Evolutionary conservation across 2,113 vertebrate genomes (phyloP), one percentile per base, ranked within the genome.

Genomic region (Scartelaos histophorus): DNA sequence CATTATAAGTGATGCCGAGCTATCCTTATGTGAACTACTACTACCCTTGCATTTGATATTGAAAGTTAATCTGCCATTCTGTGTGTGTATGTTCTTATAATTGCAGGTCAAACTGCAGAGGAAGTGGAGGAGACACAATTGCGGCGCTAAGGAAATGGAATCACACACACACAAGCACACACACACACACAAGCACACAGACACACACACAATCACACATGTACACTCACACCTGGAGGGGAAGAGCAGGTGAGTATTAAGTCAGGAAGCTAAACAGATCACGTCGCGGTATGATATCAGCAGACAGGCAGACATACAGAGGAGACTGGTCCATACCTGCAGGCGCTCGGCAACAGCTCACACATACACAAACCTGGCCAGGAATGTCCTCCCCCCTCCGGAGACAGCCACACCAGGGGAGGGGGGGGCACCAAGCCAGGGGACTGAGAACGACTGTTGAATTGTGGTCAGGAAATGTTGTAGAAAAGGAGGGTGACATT

Each of bases 251-350:
- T 91, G 87, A 90, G 87, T 83, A 90, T 89, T 90, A 91, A 90
- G 90, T 80, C 84, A 84, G 87, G 82, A 79, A 86, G 83, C 84
- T 87, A 86, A 90, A 91, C 83, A 84, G 83, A 90, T 87, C 88
- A 90, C 75, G 85, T 83, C 72, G 78, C 45, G 60, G 80, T 88
- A 70, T 90, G 88, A 91, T 91, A 88, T 90, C 90, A 83, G 84
- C 82, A 88, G 90, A 90, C 90, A 90, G 85, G 86, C 89, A 90
- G 87, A 85, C 85, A 90, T 86, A 84, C 85, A 82, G 87, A 86
- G 81, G 80, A 84, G 85, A 84, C 86, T 56, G 76, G 90, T 85
- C 85, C 87, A 74, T 84, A 92, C 89, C 84, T 90, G 88, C 88
- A 87, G 88, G 89, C 87, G 75, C 74, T 74, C 76, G 85, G 85